phyloP scores from a whole-genome alignment of 1,140 invertebrate species.

The Muscidifurax raptorellus region DNA sequence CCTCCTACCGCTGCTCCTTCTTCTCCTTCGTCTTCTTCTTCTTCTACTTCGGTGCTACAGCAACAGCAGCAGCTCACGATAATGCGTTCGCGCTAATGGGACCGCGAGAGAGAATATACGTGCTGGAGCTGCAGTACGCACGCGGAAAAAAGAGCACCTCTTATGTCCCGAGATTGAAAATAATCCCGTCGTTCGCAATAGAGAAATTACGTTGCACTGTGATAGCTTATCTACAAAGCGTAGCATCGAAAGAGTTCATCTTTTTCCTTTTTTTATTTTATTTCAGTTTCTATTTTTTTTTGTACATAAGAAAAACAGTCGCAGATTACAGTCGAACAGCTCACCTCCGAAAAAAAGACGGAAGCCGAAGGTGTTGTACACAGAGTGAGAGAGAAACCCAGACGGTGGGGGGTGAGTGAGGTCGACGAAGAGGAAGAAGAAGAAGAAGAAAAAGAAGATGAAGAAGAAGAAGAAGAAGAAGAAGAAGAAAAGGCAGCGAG shows the following conservation, averaged over 20 bases:
- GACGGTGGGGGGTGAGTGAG: constrained; percentile 25
- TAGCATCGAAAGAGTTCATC: too few relatives aligned
- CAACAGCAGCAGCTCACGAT: constrained; percentile 29
- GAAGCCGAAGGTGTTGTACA: constrained; percentile 54
- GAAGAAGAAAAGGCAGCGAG: not conserved
- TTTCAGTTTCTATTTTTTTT: too few relatives aligned
- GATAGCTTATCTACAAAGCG: too few relatives aligned
- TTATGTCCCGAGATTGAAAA: constrained; percentile 32
- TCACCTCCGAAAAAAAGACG: constrained; percentile 71
- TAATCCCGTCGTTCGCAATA: constrained; percentile 13
- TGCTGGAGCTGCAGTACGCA: constrained; percentile 15
- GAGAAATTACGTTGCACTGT: constrained; percentile 37
- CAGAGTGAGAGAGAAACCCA: constrained; percentile 12
- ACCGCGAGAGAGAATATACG: constrained; percentile 32
- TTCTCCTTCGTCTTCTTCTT: constrained; percentile 37
- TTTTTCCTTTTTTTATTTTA: too few relatives aligned
- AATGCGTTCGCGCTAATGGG: constrained; percentile 46
- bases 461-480: constrained; percentile 7
- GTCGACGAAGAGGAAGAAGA: constrained; percentile 5
- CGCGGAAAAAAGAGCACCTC: not conserved
- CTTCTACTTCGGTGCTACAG: not conserved
- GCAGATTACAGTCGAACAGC: too few relatives aligned
- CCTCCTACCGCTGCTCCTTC: constrained; percentile 31
- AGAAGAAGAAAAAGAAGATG: not conserved
- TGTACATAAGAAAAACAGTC: too few relatives aligned